Evolutionary conservation across 2,888 invertebrate genomes (phyloP).

Genomic region (Conistra vaccinii): DNA sequence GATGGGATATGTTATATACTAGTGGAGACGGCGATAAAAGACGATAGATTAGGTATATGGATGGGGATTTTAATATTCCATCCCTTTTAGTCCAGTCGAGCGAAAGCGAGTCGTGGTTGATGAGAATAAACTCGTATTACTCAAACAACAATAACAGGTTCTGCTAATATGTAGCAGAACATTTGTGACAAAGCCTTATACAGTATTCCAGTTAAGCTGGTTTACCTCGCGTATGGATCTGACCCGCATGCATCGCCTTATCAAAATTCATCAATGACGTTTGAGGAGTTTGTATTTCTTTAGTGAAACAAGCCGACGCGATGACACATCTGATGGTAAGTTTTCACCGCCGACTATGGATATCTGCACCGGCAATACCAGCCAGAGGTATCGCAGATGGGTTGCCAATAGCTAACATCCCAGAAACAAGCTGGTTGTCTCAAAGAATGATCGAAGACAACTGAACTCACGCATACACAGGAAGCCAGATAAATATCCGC

Average conservation of each 20-base stretch:
- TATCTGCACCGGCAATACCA: background rate
- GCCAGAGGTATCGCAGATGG: background rate
- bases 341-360: background rate
- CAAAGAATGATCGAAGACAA: too few relatives aligned
- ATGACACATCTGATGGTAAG: background rate
- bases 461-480: background rate
- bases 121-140: background rate
- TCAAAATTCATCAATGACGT: background rate
- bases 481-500: background rate
- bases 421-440: background rate
- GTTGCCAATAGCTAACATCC: background rate
- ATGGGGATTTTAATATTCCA: conserved; percentile 16
- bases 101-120: conserved; percentile 4
- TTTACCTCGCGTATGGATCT: conserved; percentile 12
- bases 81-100: conserved; percentile 33
- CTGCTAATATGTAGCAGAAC: background rate
- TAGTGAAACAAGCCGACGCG: background rate
- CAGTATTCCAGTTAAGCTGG: conserved; percentile 1
- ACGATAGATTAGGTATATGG: background rate
- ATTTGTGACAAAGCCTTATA: conserved; percentile 4
- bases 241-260: background rate
- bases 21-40: conserved; percentile 43
- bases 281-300: background rate
- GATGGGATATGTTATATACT: conserved; percentile 68
- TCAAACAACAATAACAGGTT: background rate